Evolutionary conservation across 2,888 invertebrate genomes (phyloP).

Genomic region (Epinotia bilunana): DNA sequence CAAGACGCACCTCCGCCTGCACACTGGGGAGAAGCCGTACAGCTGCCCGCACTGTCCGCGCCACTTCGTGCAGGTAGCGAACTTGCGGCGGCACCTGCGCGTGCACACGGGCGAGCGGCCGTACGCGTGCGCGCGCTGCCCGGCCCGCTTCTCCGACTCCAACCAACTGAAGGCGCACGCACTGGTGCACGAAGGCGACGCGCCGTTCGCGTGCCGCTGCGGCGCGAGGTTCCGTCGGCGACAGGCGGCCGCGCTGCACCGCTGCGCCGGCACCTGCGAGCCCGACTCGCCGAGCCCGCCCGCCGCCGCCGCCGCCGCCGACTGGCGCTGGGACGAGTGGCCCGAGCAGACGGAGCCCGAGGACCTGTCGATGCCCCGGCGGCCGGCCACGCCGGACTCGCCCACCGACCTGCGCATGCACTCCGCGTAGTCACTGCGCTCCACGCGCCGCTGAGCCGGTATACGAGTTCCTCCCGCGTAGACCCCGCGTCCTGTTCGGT

Average conservation of each 20-base stretch:
- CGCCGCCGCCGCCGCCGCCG: constrained; percentile 70
- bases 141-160: constrained; percentile 94
- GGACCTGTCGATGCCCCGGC: constrained; percentile 90
- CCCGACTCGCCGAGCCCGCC: constrained; percentile 78
- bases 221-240: constrained; percentile 92
- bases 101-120: constrained; percentile 97
- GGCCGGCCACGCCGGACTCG: constrained; percentile 80
- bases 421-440: constrained; percentile 75
- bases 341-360: constrained; percentile 97
- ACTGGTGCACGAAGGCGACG: constrained; percentile 95
- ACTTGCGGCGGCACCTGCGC: constrained; percentile 93
- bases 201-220: constrained; percentile 94
- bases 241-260: constrained; percentile 94
- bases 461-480: constrained; percentile 90
- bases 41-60: constrained; percentile 96
- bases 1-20: constrained; percentile 96
- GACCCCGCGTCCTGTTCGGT: constrained; percentile 63
- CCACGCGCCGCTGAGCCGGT: constrained; percentile 83
- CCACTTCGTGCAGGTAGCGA: constrained; percentile 97
- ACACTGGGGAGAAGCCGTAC: constrained; percentile 97
- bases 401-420: constrained; percentile 81
- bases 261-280: constrained; percentile 85
- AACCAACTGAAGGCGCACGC: constrained; percentile 96
- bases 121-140: constrained; percentile 93
- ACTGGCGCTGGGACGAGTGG: constrained; percentile 81